Base-by-base conservation (phyloP, 2,797 vertebrate species). In the Mus caroli region DNA sequence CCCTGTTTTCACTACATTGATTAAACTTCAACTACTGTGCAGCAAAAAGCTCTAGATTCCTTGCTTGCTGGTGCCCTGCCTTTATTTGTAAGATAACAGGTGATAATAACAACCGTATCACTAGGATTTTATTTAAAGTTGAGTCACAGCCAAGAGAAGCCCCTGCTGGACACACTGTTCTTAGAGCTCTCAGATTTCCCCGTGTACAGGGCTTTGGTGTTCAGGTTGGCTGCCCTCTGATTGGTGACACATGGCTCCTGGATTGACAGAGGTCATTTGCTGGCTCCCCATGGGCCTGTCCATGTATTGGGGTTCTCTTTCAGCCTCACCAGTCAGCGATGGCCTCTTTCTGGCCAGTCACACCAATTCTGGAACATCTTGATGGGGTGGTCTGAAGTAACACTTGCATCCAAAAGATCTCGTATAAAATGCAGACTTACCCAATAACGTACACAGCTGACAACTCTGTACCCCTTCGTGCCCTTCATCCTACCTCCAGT, bases 11-110 rank as follows among this genome's bases (percentile, higher is more conserved):
- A 97, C 96, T 97, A 96, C 96, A 97, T 86, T 85, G 96, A 98
- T 98, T 97, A 98, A 97, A 98, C 97, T 97, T 96, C 91, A 97
- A 96, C 95, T 97, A 96, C 91, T 92, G 76, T 6, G 85, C n/a
- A 94, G 60, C 7, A 90, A 82, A 88, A 67, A 83, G 93, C 93
- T 62, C 52, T 52, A 54, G 82, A 28, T 50, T 92, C 67, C 75
- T 90, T 13, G 34, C 40, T 92, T n/a, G 60, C 26, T 71, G 56
- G 37, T 40, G 46, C 34, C 60, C 31, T 69, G 52, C 40, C 60
- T 34, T n/a, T n/a, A 54, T 62, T 60, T 79, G 17, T 60, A 64
- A 71, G 64, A 78, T 31, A 40, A 88, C 3, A n/a, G 77, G 46
- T 62, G 43, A 90, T 62, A 26, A n/a, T 15, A 67, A 73, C 77